Conservation (phyloP, 1,140 invertebrate species). For the Drosophila varians region DNA sequence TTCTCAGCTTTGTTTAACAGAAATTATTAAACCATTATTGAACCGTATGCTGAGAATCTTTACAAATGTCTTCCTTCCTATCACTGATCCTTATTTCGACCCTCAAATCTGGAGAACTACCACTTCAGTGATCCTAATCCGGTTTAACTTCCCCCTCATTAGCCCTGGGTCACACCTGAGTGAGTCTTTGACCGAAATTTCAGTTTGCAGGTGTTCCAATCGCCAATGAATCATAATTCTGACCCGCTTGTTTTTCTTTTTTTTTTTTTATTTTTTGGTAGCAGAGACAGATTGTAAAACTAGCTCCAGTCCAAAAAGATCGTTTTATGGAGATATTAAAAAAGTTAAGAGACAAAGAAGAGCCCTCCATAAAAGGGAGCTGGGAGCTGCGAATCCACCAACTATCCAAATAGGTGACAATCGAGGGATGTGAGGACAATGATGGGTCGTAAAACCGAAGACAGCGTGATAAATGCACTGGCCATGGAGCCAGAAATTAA, state of each 20-base stretch:
- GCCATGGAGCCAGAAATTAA: conserved; percentile 61
- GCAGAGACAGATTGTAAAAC: conserved; percentile 54
- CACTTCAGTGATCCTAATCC: conserved; percentile 7
- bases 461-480: conserved; percentile 62
- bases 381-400: conserved; percentile 21
- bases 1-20: not conserved
- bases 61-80: not conserved
- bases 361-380: conserved; percentile 37
- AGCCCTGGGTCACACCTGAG: conserved; percentile 31
- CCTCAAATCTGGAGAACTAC: not conserved
- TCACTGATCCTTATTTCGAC: not conserved
- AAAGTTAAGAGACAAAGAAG: conserved; percentile 12
- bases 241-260: conserved; percentile 15
- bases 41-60: not conserved
- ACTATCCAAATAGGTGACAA: conserved; percentile 60
- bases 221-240: conserved; percentile 57
- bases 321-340: conserved; percentile 70
- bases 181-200: conserved; percentile 18
- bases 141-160: conserved; percentile 29
- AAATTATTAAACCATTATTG: not conserved
- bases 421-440: conserved; percentile 42
- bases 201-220: conserved; percentile 52
- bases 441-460: conserved; percentile 68
- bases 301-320: conserved; percentile 43
- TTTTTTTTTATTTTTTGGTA: too few species aligned